Evolutionary conservation across 2,797 vertebrate species (phyloP).

Genomic region (Pelobates cultripes): DNA sequence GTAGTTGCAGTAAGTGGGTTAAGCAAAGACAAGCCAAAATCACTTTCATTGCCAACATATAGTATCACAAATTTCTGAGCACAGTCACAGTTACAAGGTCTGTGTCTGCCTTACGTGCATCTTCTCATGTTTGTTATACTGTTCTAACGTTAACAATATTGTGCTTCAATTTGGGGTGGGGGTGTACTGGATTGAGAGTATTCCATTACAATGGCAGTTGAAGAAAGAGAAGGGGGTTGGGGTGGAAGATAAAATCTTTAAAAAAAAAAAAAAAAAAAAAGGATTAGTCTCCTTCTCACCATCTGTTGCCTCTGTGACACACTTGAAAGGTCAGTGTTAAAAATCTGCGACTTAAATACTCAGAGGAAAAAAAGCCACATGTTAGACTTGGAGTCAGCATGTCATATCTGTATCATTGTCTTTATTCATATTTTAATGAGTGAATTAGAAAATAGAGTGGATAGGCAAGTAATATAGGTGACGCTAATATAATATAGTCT

Average conservation of each 20-base stretch:
- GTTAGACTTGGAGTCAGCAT: no score
- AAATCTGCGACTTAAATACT: neutral
- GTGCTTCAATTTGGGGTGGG: neutral
- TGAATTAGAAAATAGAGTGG: no score
- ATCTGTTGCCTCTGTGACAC: conserved; percentile 20
- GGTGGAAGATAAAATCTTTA: neutral
- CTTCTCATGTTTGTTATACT: neutral
- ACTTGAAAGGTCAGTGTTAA: conserved; percentile 18
- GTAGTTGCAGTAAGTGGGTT: neutral
- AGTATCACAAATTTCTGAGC: neutral
- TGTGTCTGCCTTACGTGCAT: neutral
- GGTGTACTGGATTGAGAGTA: neutral
- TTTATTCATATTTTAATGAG: no score
- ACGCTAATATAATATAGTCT: no score
- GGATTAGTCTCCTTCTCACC: conserved; percentile 10
- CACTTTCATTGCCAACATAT: neutral
- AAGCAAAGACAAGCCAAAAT: neutral
- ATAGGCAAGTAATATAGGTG: no score
- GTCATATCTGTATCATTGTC: no score
- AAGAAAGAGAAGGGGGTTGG: neutral
- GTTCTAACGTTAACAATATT: neutral
- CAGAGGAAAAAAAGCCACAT: no score
- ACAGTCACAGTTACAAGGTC: neutral
- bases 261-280: conserved; percentile 9
- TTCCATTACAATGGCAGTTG: conserved; percentile 25